Base-by-base conservation (phyloP, 2,797 vertebrate genomes). In the Acipenser transmontanus region DNA sequence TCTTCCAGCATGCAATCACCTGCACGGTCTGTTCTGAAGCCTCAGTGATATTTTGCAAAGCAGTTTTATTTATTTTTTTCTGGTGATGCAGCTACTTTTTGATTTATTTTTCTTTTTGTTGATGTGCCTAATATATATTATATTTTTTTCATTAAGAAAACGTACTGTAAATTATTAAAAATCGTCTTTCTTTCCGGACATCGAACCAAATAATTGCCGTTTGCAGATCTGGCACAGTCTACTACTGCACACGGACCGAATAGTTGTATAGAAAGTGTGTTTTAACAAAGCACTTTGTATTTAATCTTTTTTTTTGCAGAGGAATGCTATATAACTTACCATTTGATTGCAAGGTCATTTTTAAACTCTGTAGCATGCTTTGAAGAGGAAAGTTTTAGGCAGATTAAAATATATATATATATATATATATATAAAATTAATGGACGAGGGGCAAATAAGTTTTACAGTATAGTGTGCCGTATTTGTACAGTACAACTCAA, bases 1-100 rank as follows among this genome's bases (percentile, higher is more conserved):
- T 86, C 95, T 70, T 88, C 93, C 51, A 93, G 93, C 92, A 93
- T 91, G 91, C 93, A 92, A 83, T 88, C 92, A 77, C 90, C 94
- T 81, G 89, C 94, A 88, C 91, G 91, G 83, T 84, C 92, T 84
- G 89, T 91, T 82, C 89, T 87, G 77, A 93, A 92, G 88, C 92
- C 94, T 89, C 91, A 94, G 80, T 98, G 91, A 98, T 74, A 68
- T 75, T 74, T 77, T 34, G 69, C 62, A 73, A 67, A 70, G 84
- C 85, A 76, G 67, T 87, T 79, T 79, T 73, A 69, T 85, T 86
- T 34, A 34, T 34, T 34, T 34, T 34, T 86, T 81, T 78, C 80
- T 81, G 80, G 77, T 83, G 85, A 88, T 90, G 89, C 89, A 91
- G 91, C 89, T 92, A 89, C 86, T 93, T 91, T 81, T 34, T 34